phyloP scores from a whole-genome alignment of 2,888 invertebrate genomes.

The Ichneumoninae sp. region DNA sequence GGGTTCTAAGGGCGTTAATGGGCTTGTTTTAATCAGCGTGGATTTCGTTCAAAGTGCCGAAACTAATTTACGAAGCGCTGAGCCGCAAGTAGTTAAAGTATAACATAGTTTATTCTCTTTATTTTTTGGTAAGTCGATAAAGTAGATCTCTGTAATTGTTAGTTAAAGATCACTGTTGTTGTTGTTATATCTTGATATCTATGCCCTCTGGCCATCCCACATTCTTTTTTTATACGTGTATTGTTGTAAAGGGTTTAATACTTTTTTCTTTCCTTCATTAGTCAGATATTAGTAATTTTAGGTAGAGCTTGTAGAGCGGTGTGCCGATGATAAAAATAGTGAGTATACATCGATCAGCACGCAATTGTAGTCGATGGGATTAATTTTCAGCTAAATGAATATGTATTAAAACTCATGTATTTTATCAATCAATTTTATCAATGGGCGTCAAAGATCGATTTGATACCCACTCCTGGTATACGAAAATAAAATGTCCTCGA shows the following conservation, averaged over 20 bases:
- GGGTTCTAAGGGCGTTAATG: too few species aligned
- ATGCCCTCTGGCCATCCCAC: not conserved
- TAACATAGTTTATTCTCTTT: slow-evolving; percentile 28
- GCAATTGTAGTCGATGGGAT: slow-evolving; percentile 19
- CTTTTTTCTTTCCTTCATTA: not conserved
- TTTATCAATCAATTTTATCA: not conserved
- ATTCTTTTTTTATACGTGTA: slow-evolving; percentile 20
- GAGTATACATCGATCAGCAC: slow-evolving; percentile 22
- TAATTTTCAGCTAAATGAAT: slow-evolving; percentile 19
- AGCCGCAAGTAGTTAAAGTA: slow-evolving; percentile 35
- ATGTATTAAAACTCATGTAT: not conserved
- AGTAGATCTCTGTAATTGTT: slow-evolving; percentile 26
- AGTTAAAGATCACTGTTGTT: not conserved
- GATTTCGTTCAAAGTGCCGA: slow-evolving; percentile 22
- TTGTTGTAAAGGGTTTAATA: slow-evolving; percentile 22
- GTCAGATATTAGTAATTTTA: slow-evolving; percentile 19
- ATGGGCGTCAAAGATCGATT: not conserved
- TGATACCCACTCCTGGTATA: not conserved
- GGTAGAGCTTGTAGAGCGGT: slow-evolving; percentile 39
- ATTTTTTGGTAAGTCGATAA: slow-evolving; percentile 13
- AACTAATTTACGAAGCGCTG: slow-evolving; percentile 4
- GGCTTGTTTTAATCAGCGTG: not conserved
- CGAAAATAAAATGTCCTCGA: slow-evolving; percentile 9
- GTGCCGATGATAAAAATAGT: slow-evolving; percentile 26
- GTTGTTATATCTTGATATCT: slow-evolving; percentile 13